Percentiles rank a stretch among this genome's conserved stretches.
Conservation (phyloP, 1,140 invertebrate genomes). For the Drosophila ironensis region DNA sequence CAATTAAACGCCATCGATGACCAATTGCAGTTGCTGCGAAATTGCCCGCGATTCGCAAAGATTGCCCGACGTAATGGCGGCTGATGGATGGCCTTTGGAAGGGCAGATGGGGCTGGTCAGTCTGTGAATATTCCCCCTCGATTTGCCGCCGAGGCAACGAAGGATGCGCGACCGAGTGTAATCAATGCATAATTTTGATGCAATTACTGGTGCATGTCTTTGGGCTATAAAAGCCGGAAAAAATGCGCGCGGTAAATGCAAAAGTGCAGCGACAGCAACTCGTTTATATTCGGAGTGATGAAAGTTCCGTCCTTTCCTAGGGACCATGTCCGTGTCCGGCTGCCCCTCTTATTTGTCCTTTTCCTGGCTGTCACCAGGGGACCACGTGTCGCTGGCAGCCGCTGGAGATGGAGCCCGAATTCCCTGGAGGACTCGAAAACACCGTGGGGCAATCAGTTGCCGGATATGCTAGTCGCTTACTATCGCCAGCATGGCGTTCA, state of each 20-base stretch:
- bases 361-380: slow-evolving; percentile 37
- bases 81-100: not conserved
- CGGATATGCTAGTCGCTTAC: slow-evolving; percentile 78
- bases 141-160: too few species aligned
- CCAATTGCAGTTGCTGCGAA: slow-evolving; percentile 68
- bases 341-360: slow-evolving; percentile 26
- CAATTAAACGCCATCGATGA: slow-evolving; percentile 74
- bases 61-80: slow-evolving; percentile 58
- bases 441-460: slow-evolving; percentile 72
- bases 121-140: too few species aligned
- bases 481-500: slow-evolving; percentile 73
- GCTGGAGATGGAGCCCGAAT: slow-evolving; percentile 31
- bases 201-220: slow-evolving; percentile 53
- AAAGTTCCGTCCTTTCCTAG: slow-evolving; percentile 24
- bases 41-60: slow-evolving; percentile 51
- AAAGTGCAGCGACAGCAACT: slow-evolving; percentile 49
- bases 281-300: slow-evolving; percentile 64
- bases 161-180: slow-evolving; percentile 28
- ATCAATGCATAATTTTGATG: slow-evolving; percentile 75
- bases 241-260: slow-evolving; percentile 26
- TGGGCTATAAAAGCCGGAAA: slow-evolving; percentile 55
- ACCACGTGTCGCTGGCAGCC: slow-evolving; percentile 58
- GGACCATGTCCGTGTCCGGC: not conserved
- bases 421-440: slow-evolving; percentile 14
- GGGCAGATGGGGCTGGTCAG: not conserved